A percentile compares a stretch with the other conserved stretches of the same genome.
Evolutionary conservation across 2,113 vertebrate genomes (phyloP).

Genomic region (Diphyllodes magnificus): DNA sequence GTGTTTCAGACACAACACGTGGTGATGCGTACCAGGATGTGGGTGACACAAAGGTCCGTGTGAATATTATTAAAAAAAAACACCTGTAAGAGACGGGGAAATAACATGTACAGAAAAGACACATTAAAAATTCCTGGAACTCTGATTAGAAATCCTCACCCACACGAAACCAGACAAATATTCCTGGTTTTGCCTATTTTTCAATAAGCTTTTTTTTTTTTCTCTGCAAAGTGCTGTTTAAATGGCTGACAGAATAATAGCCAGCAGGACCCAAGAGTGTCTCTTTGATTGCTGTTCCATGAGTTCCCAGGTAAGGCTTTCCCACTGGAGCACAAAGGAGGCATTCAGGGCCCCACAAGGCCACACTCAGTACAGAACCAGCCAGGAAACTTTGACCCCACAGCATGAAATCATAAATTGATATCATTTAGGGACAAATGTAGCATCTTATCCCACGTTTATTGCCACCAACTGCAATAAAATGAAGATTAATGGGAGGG

Average conservation of each 20-base stretch:
- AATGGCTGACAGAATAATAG: neutral
- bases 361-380: neutral
- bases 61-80: neutral
- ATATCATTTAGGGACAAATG: neutral
- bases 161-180: neutral
- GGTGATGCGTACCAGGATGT: slow-evolving; percentile 6
- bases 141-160: neutral
- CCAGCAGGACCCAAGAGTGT: neutral
- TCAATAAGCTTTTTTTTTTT: neutral
- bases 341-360: neutral
- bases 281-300: neutral
- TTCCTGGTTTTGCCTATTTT: neutral
- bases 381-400: neutral
- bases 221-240: neutral
- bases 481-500: neutral
- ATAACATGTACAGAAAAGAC: neutral
- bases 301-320: neutral
- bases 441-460: neutral
- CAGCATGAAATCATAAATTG: neutral
- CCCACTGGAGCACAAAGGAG: neutral
- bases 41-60: neutral
- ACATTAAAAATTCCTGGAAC: neutral
- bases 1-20: neutral
- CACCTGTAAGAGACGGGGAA: neutral
- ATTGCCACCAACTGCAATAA: neutral